Evolutionary conservation across 2,113 vertebrate species (phyloP), one percentile per base, ranked within the genome.

Genomic region (Hippocampus comes): DNA sequence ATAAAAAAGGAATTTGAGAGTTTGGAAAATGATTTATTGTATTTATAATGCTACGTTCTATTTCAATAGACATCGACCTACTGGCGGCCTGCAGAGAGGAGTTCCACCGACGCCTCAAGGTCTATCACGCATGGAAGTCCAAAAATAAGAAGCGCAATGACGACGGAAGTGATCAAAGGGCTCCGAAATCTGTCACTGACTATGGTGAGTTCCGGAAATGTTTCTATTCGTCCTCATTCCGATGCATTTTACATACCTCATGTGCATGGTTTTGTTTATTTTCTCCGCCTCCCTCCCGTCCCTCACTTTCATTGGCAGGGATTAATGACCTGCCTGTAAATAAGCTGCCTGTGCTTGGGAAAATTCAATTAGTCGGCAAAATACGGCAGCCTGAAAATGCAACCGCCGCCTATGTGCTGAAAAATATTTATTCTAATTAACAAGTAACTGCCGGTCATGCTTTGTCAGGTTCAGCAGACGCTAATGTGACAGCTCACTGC

Each of bases 81-180:
- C 82, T 99, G 90, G 97, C 95, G 1, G 96, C 97, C 71, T 99
- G 97, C 92, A 93, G 97, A 86, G 97, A 99, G 86, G 97, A 99
- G 90, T 99, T 99, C 83, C 97, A 99, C 82, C 94, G 97, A 21
- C 94, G 97, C 49, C 92, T 99, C 82, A 99, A 99, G 91, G 97
- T 99, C 5, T 99, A 99, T 78, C 97, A 99, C 63, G 94, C 97
- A 1, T 99, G 97, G 97, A 99, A 99, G 83, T 95, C 97, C 83
- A 99, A 95, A 94, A 99, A 99, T 77, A 98, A 96, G 94, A 99
- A 98, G 74, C 94, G 94, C 63, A 95, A 94, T 21, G 90, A 95
- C 30, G 96, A 98, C 59, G 81, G 85, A 7, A 77, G 91, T 9
- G 95, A 98, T 64, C 96, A 96, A 53, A 94, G 97, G 74, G 97